phyloP scores from a whole-genome alignment of 2,113 vertebrate species.

The Sprattus sprattus region DNA sequence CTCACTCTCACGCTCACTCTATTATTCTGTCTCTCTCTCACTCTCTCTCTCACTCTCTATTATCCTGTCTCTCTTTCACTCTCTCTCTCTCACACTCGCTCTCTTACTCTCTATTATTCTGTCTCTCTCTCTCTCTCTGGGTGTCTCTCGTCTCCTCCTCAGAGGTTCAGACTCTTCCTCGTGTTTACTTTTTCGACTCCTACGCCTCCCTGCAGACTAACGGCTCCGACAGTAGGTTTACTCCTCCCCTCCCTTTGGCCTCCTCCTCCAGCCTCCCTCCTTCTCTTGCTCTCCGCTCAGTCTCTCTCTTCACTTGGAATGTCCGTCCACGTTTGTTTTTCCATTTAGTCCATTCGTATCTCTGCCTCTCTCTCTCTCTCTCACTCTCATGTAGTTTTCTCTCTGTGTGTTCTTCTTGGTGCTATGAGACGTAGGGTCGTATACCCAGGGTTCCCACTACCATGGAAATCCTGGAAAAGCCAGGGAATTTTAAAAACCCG shows the following conservation, averaged over 20 bases:
- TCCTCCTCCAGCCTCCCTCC: conserved; percentile 40
- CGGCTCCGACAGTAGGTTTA: conserved; percentile 78
- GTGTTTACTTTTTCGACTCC: conserved; percentile 84
- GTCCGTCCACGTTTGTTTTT: background rate
- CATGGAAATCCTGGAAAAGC: no score
- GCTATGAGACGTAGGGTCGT: background rate
- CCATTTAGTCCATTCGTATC: background rate
- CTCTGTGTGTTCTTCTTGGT: background rate
- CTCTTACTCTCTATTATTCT: background rate
- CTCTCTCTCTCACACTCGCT: background rate
- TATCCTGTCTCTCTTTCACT: no score
- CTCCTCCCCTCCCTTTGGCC: conserved; percentile 38
- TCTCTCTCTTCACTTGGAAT: background rate
- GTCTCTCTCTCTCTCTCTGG: background rate
- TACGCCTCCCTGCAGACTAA: conserved; percentile 78
- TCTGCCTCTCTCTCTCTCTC: background rate
- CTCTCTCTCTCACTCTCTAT: background rate
- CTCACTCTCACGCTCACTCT: conserved; percentile 19
- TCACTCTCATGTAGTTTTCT: background rate
- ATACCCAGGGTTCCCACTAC: no score
- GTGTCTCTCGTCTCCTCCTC: conserved; percentile 40
- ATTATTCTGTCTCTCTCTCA: background rate
- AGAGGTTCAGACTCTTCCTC: conserved; percentile 84
- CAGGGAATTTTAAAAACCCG: no score
- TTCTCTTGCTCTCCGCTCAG: background rate